These are phyloP conservation scores for Dendrolimus houi DNA, from an alignment of 2,888 invertebrate species.

Conservation along the genomic window DNA sequence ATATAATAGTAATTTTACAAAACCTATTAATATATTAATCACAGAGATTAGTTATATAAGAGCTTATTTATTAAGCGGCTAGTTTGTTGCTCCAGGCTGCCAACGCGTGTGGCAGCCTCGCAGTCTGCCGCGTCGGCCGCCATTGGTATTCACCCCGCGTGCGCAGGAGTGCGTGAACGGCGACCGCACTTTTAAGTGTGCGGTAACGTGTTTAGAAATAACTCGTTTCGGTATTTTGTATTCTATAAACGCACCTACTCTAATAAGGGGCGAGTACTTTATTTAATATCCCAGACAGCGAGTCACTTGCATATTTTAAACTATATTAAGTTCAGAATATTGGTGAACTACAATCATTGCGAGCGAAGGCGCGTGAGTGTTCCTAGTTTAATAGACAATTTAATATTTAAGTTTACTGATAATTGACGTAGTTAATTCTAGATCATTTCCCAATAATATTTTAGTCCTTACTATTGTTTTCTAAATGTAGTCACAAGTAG, in stretches of 20 bases:
- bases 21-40: too few species aligned
- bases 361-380: too few species aligned
- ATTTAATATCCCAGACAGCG: background rate
- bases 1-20: too few species aligned
- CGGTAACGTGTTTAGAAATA: background rate
- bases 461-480: too few species aligned
- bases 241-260: background rate
- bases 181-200: constrained; percentile 9
- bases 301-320: background rate
- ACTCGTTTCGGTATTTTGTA: background rate
- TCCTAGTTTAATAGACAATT: too few species aligned
- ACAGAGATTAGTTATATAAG: background rate
- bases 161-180: constrained; percentile 22
- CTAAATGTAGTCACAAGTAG: too few species aligned
- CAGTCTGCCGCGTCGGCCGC: constrained; percentile 36
- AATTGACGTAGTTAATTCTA: too few species aligned
- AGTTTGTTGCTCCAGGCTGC: constrained; percentile 10
- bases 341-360: too few species aligned
- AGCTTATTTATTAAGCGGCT: constrained; percentile 23
- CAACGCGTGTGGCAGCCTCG: constrained; percentile 41
- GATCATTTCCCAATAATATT: too few species aligned
- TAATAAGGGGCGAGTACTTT: background rate
- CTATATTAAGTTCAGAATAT: too few species aligned
- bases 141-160: constrained; percentile 32
- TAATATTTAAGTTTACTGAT: too few species aligned